A percentile compares a stretch with the other conserved stretches of the same genome.
Evolutionary conservation across 2,888 invertebrate species (phyloP).

Genomic region (Apotomis betuletana): DNA sequence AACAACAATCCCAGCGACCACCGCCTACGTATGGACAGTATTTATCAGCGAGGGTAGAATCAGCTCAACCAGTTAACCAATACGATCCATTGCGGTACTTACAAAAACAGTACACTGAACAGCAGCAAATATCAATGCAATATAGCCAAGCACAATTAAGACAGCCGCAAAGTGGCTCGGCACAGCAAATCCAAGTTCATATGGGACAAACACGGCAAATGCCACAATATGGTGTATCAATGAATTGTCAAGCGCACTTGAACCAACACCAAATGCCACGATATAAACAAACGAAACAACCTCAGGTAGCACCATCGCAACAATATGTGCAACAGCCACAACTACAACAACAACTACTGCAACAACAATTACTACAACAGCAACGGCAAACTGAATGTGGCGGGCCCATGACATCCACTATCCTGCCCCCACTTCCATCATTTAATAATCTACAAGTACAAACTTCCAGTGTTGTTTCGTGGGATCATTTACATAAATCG

Average conservation of each 20-base stretch:
- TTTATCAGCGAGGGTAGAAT: background rate
- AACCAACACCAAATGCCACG: background rate
- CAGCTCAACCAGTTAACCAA: background rate
- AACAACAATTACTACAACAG: background rate
- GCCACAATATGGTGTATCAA: background rate
- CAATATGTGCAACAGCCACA: background rate
- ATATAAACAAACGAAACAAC: slow-evolving; percentile 8
- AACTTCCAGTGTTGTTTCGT: background rate
- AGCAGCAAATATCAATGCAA: background rate
- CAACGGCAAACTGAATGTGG: background rate
- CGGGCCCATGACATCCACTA: slow-evolving; percentile 1
- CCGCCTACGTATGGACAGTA: background rate
- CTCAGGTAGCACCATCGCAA: slow-evolving; percentile 4
- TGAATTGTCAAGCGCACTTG: background rate
- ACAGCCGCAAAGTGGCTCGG: background rate
- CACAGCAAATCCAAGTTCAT: slow-evolving; percentile 4
- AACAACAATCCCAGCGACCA: background rate
- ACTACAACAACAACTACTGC: slow-evolving; percentile 5
- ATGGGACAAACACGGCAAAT: slow-evolving; percentile 2
- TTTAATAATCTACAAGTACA: background rate
- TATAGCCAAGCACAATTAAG: background rate
- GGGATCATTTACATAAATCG: background rate
- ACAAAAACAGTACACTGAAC: background rate
- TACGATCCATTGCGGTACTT: slow-evolving; percentile 8
- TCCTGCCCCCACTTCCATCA: background rate